Conservation (phyloP, 2,797 vertebrate species). For the Siniperca scherzeri region DNA sequence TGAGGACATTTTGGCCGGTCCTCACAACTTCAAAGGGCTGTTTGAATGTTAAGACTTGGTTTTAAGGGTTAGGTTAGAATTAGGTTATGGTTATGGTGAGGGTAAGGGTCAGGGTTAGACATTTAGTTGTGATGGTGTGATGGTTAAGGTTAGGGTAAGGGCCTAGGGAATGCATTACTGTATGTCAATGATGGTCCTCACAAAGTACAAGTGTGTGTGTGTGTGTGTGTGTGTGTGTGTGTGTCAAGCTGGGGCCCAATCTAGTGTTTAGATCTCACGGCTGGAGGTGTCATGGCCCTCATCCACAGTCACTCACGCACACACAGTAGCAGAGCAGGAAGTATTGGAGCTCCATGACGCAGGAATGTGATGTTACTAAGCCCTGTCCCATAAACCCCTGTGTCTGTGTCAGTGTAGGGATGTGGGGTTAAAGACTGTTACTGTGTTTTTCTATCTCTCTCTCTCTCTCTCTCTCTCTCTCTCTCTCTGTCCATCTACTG, state of each 20-base stretch:
- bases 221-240: neutral
- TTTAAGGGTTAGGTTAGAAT: too few species aligned
- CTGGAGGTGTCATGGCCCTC: conserved; percentile 79
- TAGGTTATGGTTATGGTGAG: too few species aligned
- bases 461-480: neutral
- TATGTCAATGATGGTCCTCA: too few species aligned
- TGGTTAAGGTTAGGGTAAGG: too few species aligned
- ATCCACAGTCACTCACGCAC: conserved; percentile 40
- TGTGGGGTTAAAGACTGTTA: neutral
- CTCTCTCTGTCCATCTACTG: neutral
- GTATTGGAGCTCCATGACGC: conserved; percentile 74
- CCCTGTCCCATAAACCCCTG: conserved; percentile 54
- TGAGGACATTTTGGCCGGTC: too few species aligned
- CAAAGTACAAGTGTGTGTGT: too few species aligned
- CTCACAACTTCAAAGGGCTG: too few species aligned
- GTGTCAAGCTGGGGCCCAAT: conserved; percentile 35
- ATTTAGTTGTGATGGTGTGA: too few species aligned
- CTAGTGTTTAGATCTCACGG: conserved; percentile 80
- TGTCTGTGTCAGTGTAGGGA: conserved; percentile 40
- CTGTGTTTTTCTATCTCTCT: conserved; percentile 2
- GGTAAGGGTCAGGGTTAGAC: too few species aligned
- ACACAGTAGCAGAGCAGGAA: conserved; percentile 67
- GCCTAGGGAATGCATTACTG: too few species aligned
- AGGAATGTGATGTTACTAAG: conserved; percentile 72
- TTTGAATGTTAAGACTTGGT: too few species aligned